phyloP scores from a whole-genome alignment of 2,797 vertebrate species.

The Craterocephalus amniculus region DNA sequence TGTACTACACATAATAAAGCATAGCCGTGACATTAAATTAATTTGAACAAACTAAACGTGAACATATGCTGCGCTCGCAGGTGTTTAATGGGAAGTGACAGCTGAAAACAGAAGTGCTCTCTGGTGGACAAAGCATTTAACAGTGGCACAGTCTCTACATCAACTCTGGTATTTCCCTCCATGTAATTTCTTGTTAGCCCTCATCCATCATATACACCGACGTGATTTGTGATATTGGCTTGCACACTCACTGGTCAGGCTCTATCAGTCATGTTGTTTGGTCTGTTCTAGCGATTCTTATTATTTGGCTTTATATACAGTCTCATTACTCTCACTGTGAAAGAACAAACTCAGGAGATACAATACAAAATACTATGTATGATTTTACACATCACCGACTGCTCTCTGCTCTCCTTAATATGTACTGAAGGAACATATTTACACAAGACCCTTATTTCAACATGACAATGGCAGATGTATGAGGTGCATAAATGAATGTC shows the following conservation, averaged over 20 bases:
- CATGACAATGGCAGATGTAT: conserved; percentile 1
- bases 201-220: conserved; percentile 7
- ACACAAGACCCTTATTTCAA: background rate
- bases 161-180: background rate
- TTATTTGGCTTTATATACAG: background rate
- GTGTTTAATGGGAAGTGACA: background rate
- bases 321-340: background rate
- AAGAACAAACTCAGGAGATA: conserved; percentile 4
- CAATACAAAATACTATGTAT: conserved; percentile 1
- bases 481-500: conserved; percentile 1
- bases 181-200: background rate
- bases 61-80: background rate
- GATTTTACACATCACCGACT: conserved; percentile 11
- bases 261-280: background rate
- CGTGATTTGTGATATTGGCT: background rate
- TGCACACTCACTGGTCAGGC: background rate
- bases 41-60: background rate
- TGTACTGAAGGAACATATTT: conserved; percentile 6
- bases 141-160: background rate
- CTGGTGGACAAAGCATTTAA: conserved; percentile 1
- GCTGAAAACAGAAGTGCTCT: background rate
- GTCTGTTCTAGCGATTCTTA: background rate
- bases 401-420: conserved; percentile 13
- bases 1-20: background rate
- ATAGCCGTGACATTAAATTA: background rate